phyloP scores from a whole-genome alignment of 2,113 vertebrate genomes.

The Cynocephalus volans region DNA sequence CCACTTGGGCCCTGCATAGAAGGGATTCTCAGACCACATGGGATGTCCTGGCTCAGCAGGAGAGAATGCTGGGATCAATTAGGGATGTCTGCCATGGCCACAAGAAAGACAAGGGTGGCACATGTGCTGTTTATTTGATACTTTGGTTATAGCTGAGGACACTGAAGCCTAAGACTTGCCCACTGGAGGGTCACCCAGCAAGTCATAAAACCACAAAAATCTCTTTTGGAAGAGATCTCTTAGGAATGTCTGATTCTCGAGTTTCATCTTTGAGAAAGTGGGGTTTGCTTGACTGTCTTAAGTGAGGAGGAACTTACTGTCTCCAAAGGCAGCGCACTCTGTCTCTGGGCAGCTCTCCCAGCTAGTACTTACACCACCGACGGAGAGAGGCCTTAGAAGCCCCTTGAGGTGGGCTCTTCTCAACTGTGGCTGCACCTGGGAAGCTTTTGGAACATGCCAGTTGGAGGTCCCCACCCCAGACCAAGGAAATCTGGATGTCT shows the following conservation, averaged over 20 bases:
- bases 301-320: not conserved
- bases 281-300: constrained; percentile 9
- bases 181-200: not conserved
- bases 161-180: not conserved
- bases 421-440: not conserved
- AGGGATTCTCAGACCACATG: not conserved
- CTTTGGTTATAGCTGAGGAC: not conserved
- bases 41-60: not conserved
- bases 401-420: not conserved
- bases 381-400: not conserved
- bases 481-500: not conserved
- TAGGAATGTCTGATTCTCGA: not conserved
- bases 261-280: not conserved
- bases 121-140: not conserved
- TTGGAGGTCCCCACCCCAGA: not conserved
- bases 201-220: not conserved
- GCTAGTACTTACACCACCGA: accelerated
- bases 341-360: not conserved
- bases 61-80: constrained; percentile 41
- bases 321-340: not conserved
- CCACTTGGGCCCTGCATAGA: not conserved
- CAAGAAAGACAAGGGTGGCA: not conserved
- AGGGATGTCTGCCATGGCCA: constrained; percentile 39
- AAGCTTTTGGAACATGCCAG: not conserved
- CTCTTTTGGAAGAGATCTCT: not conserved